These are phyloP conservation scores for Acronicta aceris DNA, from an alignment of 2,888 invertebrate species.

Conservation along the genomic window DNA sequence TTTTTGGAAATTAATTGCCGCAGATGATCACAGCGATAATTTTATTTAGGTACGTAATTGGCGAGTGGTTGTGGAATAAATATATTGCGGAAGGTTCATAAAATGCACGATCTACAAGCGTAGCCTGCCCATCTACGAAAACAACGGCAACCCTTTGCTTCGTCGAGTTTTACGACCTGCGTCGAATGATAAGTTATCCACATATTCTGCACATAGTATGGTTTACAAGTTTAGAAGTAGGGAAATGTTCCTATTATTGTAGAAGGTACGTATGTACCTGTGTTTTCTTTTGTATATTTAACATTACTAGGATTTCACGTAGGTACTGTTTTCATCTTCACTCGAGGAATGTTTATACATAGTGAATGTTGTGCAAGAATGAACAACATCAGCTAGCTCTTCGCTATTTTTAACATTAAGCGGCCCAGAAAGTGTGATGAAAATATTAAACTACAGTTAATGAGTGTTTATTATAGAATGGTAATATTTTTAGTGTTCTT, in stretches of 20 bases:
- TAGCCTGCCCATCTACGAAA: constrained; percentile 36
- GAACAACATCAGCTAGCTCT: constrained; percentile 31
- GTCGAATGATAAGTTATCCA: constrained; percentile 51
- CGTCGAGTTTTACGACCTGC: constrained; percentile 39
- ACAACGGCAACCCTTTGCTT: constrained; percentile 44
- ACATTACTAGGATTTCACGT: constrained; percentile 26
- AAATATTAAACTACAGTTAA: neutral
- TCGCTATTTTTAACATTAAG: constrained; percentile 35
- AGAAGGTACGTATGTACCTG: neutral
- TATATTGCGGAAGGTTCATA: constrained; percentile 28
- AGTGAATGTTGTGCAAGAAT: constrained; percentile 46
- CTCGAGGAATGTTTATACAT: constrained; percentile 37
- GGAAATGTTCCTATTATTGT: neutral
- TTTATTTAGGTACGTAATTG: neutral
- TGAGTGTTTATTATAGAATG: neutral
- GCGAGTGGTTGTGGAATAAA: constrained; percentile 13
- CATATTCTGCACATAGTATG: constrained; percentile 23
- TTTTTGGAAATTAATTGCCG: too few species aligned
- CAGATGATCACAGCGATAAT: neutral
- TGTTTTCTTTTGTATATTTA: constrained; percentile 19
- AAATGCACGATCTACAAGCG: constrained; percentile 43
- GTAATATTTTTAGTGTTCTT: neutral
- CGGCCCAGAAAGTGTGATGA: constrained; percentile 10
- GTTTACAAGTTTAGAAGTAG: constrained; percentile 19
- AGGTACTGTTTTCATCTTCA: constrained; percentile 37